A percentile compares a stretch with the other conserved stretches of the same genome.
phyloP scores from a whole-genome alignment of 2,113 vertebrate genomes.

The Platysteira castanea region DNA sequence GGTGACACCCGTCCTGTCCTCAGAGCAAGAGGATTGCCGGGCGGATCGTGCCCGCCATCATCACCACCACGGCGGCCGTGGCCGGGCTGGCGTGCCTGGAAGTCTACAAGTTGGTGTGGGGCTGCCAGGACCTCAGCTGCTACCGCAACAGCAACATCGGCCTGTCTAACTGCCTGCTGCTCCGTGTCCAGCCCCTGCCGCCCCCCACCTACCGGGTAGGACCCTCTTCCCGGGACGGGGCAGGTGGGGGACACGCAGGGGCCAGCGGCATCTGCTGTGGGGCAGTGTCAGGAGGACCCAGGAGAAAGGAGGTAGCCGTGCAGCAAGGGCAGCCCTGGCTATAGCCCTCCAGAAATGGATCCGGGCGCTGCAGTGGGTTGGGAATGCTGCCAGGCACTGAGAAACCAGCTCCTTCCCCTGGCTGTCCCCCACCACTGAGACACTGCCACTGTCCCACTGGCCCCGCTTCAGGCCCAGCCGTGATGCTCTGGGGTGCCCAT shows the following conservation, averaged over 20 bases:
- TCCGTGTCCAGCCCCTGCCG: conserved; percentile 20
- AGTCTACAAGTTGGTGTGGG: conserved; percentile 83
- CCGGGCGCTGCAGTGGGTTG: not conserved
- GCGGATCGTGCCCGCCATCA: conserved; percentile 85
- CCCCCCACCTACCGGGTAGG: conserved; percentile 66
- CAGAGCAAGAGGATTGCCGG: conserved; percentile 86
- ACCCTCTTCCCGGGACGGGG: not conserved
- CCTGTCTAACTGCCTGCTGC: conserved; percentile 66
- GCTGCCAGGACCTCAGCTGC: conserved; percentile 48
- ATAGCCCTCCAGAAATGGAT: not conserved
- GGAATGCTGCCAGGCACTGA: not conserved
- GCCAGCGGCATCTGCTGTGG: not conserved
- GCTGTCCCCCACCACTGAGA: not conserved
- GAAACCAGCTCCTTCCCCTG: conserved; percentile 33
- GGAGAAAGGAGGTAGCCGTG: not conserved
- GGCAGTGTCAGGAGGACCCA: not conserved
- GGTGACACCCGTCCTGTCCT: not conserved
- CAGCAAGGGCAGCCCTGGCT: not conserved
- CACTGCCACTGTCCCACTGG: rapidly evolving
- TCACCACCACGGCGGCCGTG: conserved; percentile 83
- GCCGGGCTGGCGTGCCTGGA: conserved; percentile 86
- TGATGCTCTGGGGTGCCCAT: not conserved
- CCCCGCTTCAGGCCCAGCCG: rapidly evolving
- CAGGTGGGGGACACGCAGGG: not conserved
- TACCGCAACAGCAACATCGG: conserved; percentile 75